A percentile compares a stretch with the other conserved stretches of the same genome.
These are phyloP conservation scores for Lates japonicus DNA, from an alignment of 2,797 vertebrate species.

Conservation along the genomic window DNA sequence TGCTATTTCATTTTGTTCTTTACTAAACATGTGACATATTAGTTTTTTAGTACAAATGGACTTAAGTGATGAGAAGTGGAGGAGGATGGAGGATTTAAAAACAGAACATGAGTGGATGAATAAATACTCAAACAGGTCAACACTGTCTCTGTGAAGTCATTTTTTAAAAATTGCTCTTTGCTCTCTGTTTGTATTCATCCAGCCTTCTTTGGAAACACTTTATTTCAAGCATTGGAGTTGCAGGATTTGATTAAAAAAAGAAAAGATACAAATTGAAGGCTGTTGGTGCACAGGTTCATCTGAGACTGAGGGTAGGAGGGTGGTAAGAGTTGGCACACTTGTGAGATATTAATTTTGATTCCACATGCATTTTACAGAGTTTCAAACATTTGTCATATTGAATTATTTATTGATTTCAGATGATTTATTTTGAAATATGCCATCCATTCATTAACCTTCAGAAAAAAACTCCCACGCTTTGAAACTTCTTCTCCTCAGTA, in stretches of 20 bases:
- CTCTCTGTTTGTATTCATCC: neutral
- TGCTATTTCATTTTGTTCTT: neutral
- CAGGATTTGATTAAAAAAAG: neutral
- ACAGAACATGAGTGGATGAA: neutral
- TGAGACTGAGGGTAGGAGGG: no score
- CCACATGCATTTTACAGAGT: no score
- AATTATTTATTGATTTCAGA: slow-evolving; percentile 6
- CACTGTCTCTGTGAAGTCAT: neutral
- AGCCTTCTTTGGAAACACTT: slow-evolving; percentile 1
- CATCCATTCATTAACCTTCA: neutral
- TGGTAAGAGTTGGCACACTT: no score
- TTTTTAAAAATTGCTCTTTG: neutral
- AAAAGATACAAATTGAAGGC: no score
- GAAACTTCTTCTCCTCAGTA: neutral
- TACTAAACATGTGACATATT: neutral
- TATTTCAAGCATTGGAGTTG: neutral
- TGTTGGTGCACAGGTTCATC: neutral
- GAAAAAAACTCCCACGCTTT: neutral
- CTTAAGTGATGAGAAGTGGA: neutral
- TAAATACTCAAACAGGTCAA: neutral
- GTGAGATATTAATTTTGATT: no score
- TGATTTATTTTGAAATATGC: neutral
- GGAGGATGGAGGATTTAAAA: neutral
- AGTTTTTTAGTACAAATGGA: neutral
- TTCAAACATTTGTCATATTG: neutral